Percentiles rank a stretch among this genome's conserved stretches.
Evolutionary conservation across 2,888 invertebrate species (phyloP).

Genomic region (Leptopterna dolabrata): DNA sequence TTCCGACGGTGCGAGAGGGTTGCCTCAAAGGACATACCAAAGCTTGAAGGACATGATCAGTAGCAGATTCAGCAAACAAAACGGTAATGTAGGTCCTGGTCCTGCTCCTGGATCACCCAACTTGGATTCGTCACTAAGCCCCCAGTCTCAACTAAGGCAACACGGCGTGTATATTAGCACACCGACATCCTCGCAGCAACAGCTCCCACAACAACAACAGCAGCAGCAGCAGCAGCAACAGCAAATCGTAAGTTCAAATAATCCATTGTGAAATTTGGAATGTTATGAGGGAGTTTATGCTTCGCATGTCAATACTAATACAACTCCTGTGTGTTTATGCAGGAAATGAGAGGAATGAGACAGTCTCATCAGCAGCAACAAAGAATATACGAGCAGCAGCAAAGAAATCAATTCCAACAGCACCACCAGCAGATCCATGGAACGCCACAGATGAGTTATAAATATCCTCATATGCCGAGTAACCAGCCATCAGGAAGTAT

Average conservation of each 20-base stretch:
- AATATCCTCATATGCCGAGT: slow-evolving; percentile 35
- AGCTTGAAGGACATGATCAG: slow-evolving; percentile 87
- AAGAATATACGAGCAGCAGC: slow-evolving; percentile 48
- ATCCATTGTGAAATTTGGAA: too few relatives aligned
- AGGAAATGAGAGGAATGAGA: slow-evolving; percentile 53
- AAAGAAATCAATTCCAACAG: slow-evolving; percentile 27
- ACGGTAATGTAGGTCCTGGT: slow-evolving; percentile 3
- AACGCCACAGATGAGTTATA: slow-evolving; percentile 22
- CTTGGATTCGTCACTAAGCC: slow-evolving; percentile 60
- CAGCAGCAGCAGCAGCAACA: slow-evolving; percentile 15
- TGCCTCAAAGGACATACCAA: slow-evolving; percentile 75
- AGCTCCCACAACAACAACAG: slow-evolving; percentile 51
- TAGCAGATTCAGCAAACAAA: slow-evolving; percentile 73
- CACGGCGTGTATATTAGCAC: slow-evolving; percentile 63
- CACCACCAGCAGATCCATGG: slow-evolving; percentile 42
- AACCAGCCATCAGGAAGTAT: slow-evolving; percentile 1
- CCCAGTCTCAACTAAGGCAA: slow-evolving; percentile 64
- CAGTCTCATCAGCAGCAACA: slow-evolving; percentile 52
- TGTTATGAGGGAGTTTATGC: too few relatives aligned
- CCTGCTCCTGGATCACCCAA: slow-evolving; percentile 59
- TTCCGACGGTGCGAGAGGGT: slow-evolving; percentile 68
- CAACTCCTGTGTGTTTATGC: neutral
- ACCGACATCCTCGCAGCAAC: slow-evolving; percentile 48
- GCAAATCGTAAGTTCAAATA: neutral
- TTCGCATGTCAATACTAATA: too few relatives aligned